phyloP scores from a whole-genome alignment of 1,140 invertebrate species.

The Drosophila pachea region DNA sequence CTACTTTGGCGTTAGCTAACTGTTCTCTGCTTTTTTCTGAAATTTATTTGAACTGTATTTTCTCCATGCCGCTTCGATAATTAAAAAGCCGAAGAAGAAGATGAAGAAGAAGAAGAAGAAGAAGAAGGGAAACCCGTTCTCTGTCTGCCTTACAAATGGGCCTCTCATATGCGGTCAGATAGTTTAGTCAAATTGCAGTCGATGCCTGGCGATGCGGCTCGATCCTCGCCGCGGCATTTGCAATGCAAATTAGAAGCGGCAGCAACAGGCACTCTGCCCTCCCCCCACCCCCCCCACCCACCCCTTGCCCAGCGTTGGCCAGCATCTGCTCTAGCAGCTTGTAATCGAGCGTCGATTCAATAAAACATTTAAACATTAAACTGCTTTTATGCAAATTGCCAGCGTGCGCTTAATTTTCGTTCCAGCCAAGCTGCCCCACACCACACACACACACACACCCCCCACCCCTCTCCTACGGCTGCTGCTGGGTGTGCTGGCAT shows the following conservation, averaged over 20 bases:
- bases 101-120: slow-evolving; percentile 37
- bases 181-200: slow-evolving; percentile 48
- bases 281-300: background rate
- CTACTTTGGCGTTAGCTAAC: background rate
- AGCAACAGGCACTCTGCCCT: slow-evolving; percentile 23
- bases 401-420: slow-evolving; percentile 73
- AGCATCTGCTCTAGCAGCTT: background rate
- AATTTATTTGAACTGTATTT: slow-evolving; percentile 12
- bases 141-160: slow-evolving; percentile 43
- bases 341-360: slow-evolving; percentile 72
- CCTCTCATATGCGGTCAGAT: slow-evolving; percentile 44
- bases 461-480: background rate
- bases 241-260: slow-evolving; percentile 69
- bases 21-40: background rate
- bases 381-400: slow-evolving; percentile 77
- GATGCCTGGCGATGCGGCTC: background rate
- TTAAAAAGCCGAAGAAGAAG: slow-evolving; percentile 52
- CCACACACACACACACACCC: too few relatives aligned
- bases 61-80: slow-evolving; percentile 48
- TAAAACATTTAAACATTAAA: slow-evolving; percentile 78
- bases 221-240: slow-evolving; percentile 46
- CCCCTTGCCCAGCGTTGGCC: too few relatives aligned
- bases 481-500: slow-evolving; percentile 11
- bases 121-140: slow-evolving; percentile 59
- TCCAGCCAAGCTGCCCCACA: background rate